Base-by-base conservation (phyloP, 2,113 vertebrate genomes). In the Anguilla japonica region DNA sequence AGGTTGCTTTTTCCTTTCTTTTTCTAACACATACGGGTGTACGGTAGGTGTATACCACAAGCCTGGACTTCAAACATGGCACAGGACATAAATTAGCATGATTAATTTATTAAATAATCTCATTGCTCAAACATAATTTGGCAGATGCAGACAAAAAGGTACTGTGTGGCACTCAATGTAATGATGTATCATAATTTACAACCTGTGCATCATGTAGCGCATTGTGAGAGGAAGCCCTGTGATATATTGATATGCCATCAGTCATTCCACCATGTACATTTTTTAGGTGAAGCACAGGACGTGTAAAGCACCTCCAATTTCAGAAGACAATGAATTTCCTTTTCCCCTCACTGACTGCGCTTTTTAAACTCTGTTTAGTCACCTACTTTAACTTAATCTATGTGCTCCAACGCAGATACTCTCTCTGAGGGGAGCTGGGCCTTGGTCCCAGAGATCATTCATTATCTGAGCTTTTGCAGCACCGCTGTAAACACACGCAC, bases 91-190 rank as follows among this genome's bases (percentile, higher is more conserved):
- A 81, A 81, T 81, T 46, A 41, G 67, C 67, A 78, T 46, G 71
- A 78, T 84, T 84, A 53, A 78, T 83, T 63, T 63, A 63, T 63
- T 67, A 60, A 83, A 46, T 50, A 75, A 78, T 78, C 16, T 43
- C 40, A 71, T 71, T 84, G 41, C 22, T 78, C 84, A 84, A 50
- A 63, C 41, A 29, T 53, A 84, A 39, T 84, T 84, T 84, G 29
- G 67, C 84, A 71, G 79, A 46, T 39, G 11, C n/a, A 81, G 40
- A 81, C 39, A 81, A 81, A 16, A 43, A 20, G 79, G 41, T 46
- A 41, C 71, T 34, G 71, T 75, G 26, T n/a, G n/a, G 41, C 79
- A 26, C 79, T 81, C 79, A 20, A 1, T 18, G 79, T 81, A 81
- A 46, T 46, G 43, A 81, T 46, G 39, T 18, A 41, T 46, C 39